phyloP scores from a whole-genome alignment of 2,888 invertebrate species.

The Tiliacea aurago region DNA sequence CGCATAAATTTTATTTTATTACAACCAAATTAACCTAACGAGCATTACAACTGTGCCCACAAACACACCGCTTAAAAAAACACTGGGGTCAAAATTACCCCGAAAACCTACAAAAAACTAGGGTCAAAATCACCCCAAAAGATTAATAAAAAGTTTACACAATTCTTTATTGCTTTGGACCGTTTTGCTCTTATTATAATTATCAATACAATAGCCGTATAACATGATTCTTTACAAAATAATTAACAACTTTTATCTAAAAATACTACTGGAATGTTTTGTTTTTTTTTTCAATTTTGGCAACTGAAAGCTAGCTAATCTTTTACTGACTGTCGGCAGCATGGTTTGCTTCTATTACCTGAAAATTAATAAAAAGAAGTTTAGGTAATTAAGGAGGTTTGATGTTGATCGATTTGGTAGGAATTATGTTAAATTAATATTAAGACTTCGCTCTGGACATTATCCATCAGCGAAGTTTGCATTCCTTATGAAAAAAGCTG shows the following conservation, averaged over 20 bases:
- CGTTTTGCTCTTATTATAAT: slow-evolving; percentile 31
- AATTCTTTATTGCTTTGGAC: slow-evolving; percentile 42
- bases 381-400: no score
- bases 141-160: neutral
- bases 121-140: slow-evolving; percentile 1
- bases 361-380: slow-evolving; percentile 63
- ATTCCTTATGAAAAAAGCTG: no score
- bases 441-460: no score
- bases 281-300: neutral
- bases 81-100: neutral
- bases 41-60: neutral
- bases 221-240: slow-evolving; percentile 33
- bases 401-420: no score
- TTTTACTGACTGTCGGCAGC: slow-evolving; percentile 73
- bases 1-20: no score
- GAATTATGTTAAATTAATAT: no score
- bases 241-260: slow-evolving; percentile 46
- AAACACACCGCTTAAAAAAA: neutral
- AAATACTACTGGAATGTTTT: slow-evolving; percentile 43
- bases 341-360: slow-evolving; percentile 78
- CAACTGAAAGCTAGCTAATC: no score
- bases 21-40: no score
- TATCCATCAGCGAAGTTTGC: no score
- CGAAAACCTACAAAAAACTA: neutral
- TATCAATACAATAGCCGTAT: slow-evolving; percentile 38